Evolutionary conservation across 1,140 invertebrate species (phyloP).

Genomic region (Drosophila kurseongensis): DNA sequence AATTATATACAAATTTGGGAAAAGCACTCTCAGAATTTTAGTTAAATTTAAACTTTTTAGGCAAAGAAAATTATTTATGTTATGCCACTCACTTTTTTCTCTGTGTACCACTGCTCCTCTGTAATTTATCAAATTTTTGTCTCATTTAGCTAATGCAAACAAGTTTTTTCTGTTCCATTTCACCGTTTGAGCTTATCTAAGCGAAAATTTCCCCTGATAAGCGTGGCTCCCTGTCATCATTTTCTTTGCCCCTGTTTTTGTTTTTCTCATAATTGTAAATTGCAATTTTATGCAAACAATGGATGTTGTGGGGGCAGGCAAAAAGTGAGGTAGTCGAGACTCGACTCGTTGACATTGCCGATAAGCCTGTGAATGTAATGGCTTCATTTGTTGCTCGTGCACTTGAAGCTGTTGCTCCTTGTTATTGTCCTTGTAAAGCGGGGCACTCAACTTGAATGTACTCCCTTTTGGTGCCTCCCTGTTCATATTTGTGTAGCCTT

Average conservation of each 20-base stretch:
- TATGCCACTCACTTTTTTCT: background rate
- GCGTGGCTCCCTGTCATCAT: conserved; percentile 34
- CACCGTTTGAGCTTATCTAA: conserved; percentile 29
- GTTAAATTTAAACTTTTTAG: too few species aligned
- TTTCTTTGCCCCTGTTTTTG: conserved; percentile 3
- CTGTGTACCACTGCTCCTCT: conserved; percentile 3
- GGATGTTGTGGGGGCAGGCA: background rate
- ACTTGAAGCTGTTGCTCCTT: conserved; percentile 73
- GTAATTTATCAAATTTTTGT: conserved; percentile 79
- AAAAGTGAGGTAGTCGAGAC: conserved; percentile 10
- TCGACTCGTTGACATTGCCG: conserved; percentile 63
- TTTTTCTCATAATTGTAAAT: conserved; percentile 83
- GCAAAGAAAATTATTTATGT: too few species aligned
- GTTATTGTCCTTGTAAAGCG: conserved; percentile 64
- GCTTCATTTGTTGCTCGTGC: conserved; percentile 61
- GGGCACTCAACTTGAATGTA: conserved; percentile 62
- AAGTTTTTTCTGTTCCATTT: conserved; percentile 38
- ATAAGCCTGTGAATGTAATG: conserved; percentile 67
- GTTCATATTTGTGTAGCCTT: conserved; percentile 3
- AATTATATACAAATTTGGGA: too few species aligned
- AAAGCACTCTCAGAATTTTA: too few species aligned
- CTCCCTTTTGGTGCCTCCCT: background rate
- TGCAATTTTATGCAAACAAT: conserved; percentile 84
- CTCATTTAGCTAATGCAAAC: conserved; percentile 71
- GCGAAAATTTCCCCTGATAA: conserved; percentile 14